Evolutionary conservation across 2,888 invertebrate genomes (phyloP).

Genomic region (Nymphalis polychloros): DNA sequence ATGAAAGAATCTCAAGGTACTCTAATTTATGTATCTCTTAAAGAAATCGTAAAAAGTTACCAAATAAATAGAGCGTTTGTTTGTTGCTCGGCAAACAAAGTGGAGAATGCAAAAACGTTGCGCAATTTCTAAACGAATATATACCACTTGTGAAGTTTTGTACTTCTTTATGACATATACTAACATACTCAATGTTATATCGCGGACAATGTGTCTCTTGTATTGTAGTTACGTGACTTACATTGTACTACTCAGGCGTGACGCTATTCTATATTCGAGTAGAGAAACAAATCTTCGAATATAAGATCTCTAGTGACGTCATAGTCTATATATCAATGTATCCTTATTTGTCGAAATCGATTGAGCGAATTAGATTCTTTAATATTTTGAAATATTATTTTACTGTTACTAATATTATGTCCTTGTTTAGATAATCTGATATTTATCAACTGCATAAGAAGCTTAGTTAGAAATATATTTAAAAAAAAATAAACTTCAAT

Average conservation of each 20-base stretch:
- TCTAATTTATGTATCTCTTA: conserved; percentile 24
- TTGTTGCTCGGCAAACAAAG: background rate
- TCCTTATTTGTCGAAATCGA: background rate
- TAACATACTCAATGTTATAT: background rate
- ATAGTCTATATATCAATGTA: background rate
- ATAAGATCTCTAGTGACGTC: background rate
- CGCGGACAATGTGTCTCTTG: background rate
- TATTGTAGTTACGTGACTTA: conserved; percentile 1
- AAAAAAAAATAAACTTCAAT: too few relatives aligned
- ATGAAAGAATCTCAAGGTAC: conserved; percentile 39
- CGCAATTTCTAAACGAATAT: background rate
- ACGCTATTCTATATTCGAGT: background rate
- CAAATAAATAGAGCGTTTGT: background rate
- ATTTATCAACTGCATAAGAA: too few relatives aligned
- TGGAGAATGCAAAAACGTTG: background rate
- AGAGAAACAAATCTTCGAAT: background rate
- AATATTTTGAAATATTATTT: too few relatives aligned
- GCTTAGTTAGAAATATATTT: background rate
- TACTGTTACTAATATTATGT: too few relatives aligned
- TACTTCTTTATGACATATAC: conserved; percentile 3
- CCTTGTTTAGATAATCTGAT: too few relatives aligned
- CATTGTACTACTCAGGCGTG: background rate
- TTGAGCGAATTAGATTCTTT: too few relatives aligned
- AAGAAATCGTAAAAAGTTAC: conserved; percentile 15
- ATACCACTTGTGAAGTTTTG: background rate